Evolutionary conservation across 2,888 invertebrate species (phyloP), one percentile per base, ranked within the genome.

Genomic region (Caenorhabditis macrosperma): DNA sequence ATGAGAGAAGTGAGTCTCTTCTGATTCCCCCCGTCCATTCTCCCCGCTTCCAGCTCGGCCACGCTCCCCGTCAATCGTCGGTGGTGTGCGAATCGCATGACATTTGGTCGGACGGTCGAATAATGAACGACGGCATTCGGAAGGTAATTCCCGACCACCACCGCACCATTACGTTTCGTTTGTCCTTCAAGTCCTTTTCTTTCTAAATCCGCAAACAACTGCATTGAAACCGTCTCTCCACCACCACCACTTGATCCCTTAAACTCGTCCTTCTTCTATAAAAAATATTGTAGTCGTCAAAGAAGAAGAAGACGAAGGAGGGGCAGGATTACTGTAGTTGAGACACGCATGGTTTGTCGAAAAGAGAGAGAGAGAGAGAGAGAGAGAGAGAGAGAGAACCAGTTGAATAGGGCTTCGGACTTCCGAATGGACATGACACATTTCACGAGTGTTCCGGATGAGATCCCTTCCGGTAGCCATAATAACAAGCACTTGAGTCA

Each of bases 51-150:
- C 69, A 84, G 82, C 67, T 85, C 30, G 83, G 83, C 6, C 69
- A 79, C 57, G 74, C 82, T 50, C 82, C 85, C 17, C 83, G 83
- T 12, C 81, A 88, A 15, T 77, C 84, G 9, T 76, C 82, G 2
- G 30, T 89, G 15, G 68, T 87, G 7, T 89, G 89, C 67, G 89
- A 89, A 41, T 84, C 87, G n/a, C 82, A 81, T 46, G 87, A 89
- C 66, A 77, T 69, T 26, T 89, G 89, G 89, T 55, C 68, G 35
- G 89, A 89, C 74, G 89, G 89, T 15, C 76, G 83, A 64, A 74
- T 81, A 46, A 69, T 89, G 67, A 83, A 86, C 41, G 83, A 82
- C 12, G 87, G 85, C 26, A 79, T 89, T 54, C 81, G 87, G 69
- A 83, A 83, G 78, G 87, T 88, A 61, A 68, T 59, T 74, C 61